Evolutionary conservation across 2,888 invertebrate species (phyloP), one percentile per base, ranked within the genome.

Genomic region (Stenoptilia bipunctidactyla): DNA sequence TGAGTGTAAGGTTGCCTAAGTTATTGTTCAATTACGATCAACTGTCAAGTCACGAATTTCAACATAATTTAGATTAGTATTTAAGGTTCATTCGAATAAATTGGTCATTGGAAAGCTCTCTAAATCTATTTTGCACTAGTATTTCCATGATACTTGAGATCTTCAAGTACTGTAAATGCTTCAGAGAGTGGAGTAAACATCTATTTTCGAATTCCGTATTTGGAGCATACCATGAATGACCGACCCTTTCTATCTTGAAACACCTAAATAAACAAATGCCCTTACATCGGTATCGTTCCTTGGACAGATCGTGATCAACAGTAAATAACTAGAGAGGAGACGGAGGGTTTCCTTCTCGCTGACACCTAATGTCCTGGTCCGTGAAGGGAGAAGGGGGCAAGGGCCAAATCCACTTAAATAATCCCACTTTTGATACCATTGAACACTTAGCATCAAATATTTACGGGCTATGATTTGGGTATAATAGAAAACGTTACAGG

Each of bases 291-390:
- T 36, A 20, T 36, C 15, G 20, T 36, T 30, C 4, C 12, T 30
- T 12, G 30, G 30, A 30, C 69, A 73, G 69, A 74, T 73, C 70
- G 61, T 64, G 71, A 79, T 77, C 67, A 70, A 67, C 70, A 60
- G 67, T 76, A 74, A 77, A 74, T 79, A 79, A 76, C 75, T 54
- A 61, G 47, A 51, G 49, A 55, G 51, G 72, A 72, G 75, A 73
- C 74, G 62, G 64, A 67, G 73, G 64, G 65, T 58, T 76, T 79
- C 77, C 79, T 73, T 72, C 59, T 61, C 61, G 62, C 70, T 67
- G 72, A 63, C 69, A 63, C 66, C 65, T 74, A 70, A 71, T 71
- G 48, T 38, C 27, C 41, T 40, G 43, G 45, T n/a, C n/a, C n/a
- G n/a, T n/a, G n/a, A n/a, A n/a, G n/a, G 45, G 43, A 40, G 36